Conservation (phyloP, 2,888 invertebrate genomes). For the Andrena flavipes region DNA sequence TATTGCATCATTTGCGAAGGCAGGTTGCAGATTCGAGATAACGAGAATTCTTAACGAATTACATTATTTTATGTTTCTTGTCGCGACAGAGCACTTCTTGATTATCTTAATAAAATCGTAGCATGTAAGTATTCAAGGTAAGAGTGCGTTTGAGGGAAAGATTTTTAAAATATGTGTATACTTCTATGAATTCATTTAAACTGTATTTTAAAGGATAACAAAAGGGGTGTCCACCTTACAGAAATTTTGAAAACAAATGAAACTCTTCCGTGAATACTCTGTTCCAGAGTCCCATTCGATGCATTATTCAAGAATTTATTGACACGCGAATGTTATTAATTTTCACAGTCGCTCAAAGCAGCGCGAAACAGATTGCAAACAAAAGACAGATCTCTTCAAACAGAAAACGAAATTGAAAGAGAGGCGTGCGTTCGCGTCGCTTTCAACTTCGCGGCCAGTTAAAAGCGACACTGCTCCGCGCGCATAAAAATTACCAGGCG, state of each 20-base stretch:
- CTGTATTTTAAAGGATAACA: no score
- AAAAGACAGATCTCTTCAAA: not conserved
- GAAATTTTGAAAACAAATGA: no score
- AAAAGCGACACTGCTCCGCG: not conserved
- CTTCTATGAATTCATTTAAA: no score
- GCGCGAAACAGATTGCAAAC: not conserved
- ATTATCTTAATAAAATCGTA: not conserved
- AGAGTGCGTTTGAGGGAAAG: no score
- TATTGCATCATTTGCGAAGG: not conserved
- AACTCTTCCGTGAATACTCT: no score
- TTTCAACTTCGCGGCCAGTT: not conserved
- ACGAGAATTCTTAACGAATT: not conserved
- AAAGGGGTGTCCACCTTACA: no score
- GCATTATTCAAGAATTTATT: no score
- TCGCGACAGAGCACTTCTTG: not conserved
- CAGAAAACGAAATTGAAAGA: not conserved
- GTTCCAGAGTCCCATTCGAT: no score
- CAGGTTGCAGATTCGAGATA: not conserved
- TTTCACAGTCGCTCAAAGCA: not conserved
- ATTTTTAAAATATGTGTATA: no score
- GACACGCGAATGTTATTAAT: not conserved
- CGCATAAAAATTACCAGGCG: slow-evolving; percentile 5
- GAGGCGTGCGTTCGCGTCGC: no score
- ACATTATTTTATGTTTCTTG: not conserved
- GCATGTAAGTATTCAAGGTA: not conserved